These are phyloP conservation scores for Platyrinchus mystaceus DNA, from an alignment of 2,797 vertebrate species.

Conservation along the genomic window DNA sequence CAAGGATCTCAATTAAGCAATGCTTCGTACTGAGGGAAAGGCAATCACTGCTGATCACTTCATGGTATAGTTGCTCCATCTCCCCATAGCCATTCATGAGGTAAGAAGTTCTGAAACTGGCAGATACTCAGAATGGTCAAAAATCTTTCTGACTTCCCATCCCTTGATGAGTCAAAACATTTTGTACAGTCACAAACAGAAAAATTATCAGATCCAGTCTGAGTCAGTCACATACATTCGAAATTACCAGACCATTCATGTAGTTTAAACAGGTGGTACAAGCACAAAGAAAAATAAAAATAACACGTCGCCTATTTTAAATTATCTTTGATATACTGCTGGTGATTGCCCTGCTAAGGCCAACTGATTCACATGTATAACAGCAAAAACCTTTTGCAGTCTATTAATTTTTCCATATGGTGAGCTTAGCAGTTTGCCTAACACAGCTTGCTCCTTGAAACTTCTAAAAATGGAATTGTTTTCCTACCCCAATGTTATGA, in stretches of 20 bases:
- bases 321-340: background rate
- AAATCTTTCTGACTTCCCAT: background rate
- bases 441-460: background rate
- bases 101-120: background rate
- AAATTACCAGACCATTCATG: background rate
- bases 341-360: background rate
- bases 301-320: background rate
- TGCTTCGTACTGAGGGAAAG: background rate
- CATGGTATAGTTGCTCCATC: background rate
- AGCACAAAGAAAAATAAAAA: background rate
- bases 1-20: background rate
- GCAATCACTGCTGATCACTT: background rate
- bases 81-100: background rate
- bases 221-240: background rate
- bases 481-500: background rate
- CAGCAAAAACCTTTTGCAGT: conserved; percentile 8
- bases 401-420: conserved; percentile 36
- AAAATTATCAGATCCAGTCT: background rate
- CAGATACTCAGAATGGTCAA: background rate
- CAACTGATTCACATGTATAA: background rate
- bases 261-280: background rate
- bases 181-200: background rate
- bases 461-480: conserved; percentile 6
- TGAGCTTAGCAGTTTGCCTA: conserved; percentile 18
- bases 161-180: background rate